phyloP scores from a whole-genome alignment of 1,140 invertebrate species.

The Ectropis grisescens region DNA sequence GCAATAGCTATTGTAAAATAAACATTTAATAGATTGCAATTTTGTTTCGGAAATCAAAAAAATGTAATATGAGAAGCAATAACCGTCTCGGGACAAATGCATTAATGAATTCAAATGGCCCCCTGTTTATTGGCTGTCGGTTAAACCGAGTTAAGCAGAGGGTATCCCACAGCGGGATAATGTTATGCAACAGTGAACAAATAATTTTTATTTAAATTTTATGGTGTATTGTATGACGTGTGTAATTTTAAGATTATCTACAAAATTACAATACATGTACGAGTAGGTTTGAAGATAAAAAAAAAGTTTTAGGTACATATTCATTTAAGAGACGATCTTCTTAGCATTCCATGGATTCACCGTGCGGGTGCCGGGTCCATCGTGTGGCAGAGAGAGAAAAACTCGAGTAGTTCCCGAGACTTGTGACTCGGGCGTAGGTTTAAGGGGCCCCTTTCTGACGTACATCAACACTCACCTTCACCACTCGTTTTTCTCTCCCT shows the following conservation, averaged over 20 bases:
- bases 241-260: neutral
- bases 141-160: conserved; percentile 17
- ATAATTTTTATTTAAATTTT: no score
- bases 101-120: conserved; percentile 29
- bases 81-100: conserved; percentile 27
- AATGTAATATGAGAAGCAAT: conserved; percentile 21
- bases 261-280: neutral
- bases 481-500: no score
- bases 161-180: conserved; percentile 7
- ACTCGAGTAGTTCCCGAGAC: no score
- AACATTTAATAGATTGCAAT: no score
- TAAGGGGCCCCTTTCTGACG: no score
- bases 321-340: no score
- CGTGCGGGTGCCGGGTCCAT: no score
- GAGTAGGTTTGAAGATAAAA: neutral
- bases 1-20: conserved; percentile 7
- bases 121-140: conserved; percentile 16
- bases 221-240: no score
- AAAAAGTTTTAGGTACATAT: neutral
- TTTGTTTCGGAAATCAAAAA: neutral
- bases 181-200: conserved; percentile 2
- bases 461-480: no score
- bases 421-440: no score
- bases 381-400: no score
- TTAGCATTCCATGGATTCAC: no score